Evolutionary conservation across 2,113 vertebrate species (phyloP), one percentile per base, ranked within the genome.

Genomic region (Entelurus aequoreus): DNA sequence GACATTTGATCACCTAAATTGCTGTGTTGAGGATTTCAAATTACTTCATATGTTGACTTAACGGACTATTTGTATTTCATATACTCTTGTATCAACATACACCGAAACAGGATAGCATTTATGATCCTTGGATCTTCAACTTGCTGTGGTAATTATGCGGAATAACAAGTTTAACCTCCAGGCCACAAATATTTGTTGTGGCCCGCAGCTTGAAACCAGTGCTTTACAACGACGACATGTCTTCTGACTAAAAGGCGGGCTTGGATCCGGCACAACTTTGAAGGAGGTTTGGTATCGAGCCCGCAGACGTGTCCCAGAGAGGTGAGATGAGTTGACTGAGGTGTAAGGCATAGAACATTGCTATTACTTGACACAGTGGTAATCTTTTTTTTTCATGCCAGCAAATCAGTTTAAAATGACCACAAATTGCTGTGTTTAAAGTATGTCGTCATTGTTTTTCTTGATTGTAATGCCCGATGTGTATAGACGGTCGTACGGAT

Each of bases 111-210:
- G 50, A 60, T 42, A 36, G 50, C 54, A 52, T 54, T 63, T 54
- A 68, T 69, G 51, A 46, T 71, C 51, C 42, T 68, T 67, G 66
- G 68, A 63, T 74, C 62, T 67, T 12, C 15, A 54, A 37, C 48
- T 62, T 11, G 11, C 69, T 68, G 70, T 54, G 72, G 65, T 67
- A 77, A 73, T 74, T 49, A 53, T 79, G 81, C 50, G 64, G 69
- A 68, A 54, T 77, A 78, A 83, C 74, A 52, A 52, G 28, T 84
- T 83, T 44, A 82, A 78, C 60, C 68, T 69, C 55, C 67, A 63
- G 11, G 48, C 83, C 81, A 75, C 79, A 83, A 78, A 79, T 78
- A 82, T 84, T 78, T 77, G 76, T 75, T 66, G 68, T 85, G 71
- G 80, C 59, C 83, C 79, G 74, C 74, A 77, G 69, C 60, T 76